phyloP scores from a whole-genome alignment of 1,140 invertebrate genomes.

The Medauroidea extradentata region DNA sequence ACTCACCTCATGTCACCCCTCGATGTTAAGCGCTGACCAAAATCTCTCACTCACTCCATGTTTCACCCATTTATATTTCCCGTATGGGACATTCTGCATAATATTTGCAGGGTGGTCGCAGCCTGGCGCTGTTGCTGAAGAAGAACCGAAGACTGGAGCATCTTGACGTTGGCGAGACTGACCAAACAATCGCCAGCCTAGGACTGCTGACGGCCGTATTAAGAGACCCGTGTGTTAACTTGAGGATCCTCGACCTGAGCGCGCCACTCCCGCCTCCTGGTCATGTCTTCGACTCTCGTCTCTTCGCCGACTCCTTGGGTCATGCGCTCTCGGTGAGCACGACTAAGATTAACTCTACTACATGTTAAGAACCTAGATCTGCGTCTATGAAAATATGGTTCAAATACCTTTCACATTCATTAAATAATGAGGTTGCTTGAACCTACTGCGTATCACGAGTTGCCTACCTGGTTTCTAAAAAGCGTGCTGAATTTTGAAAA shows the following conservation, averaged over 20 bases:
- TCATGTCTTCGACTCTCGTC: constrained; percentile 30
- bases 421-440: too few species aligned
- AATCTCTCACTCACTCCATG: too few species aligned
- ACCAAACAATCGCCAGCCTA: constrained; percentile 48
- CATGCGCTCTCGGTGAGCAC: constrained; percentile 38
- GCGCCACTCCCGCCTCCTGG: constrained; percentile 35
- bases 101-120: constrained; percentile 39
- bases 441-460: too few species aligned
- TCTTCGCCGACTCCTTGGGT: constrained; percentile 35
- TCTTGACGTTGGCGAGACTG: constrained; percentile 51
- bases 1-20: too few species aligned
- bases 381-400: too few species aligned
- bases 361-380: too few species aligned
- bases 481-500: too few species aligned
- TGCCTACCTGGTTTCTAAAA: too few species aligned
- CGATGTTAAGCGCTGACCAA: too few species aligned
- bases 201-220: constrained; percentile 44
- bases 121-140: constrained; percentile 44
- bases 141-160: constrained; percentile 43
- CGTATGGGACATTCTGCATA: not conserved
- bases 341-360: too few species aligned
- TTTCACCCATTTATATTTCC: not conserved
- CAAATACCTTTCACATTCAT: too few species aligned
- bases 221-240: constrained; percentile 36
- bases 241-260: constrained; percentile 53